These are phyloP conservation scores for Cepphus grylle DNA, from an alignment of 2,113 vertebrate genomes.

Conservation along the genomic window DNA sequence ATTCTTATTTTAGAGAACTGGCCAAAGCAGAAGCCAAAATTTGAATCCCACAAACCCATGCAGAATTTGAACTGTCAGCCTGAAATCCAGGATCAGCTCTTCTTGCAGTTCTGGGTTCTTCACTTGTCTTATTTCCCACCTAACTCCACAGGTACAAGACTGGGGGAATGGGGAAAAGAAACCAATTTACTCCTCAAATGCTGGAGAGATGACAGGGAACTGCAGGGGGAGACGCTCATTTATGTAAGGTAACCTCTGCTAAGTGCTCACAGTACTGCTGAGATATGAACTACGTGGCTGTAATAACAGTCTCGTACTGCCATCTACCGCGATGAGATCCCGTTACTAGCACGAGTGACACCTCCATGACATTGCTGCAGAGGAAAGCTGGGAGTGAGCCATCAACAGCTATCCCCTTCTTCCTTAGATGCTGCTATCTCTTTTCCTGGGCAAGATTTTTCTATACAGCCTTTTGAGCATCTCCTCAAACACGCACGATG, in stretches of 20 bases:
- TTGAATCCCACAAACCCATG: neutral
- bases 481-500: neutral
- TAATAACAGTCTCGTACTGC: constrained; percentile 26
- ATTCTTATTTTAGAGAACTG: neutral
- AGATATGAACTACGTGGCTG: neutral
- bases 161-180: neutral
- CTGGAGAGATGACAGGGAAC: neutral
- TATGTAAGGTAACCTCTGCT: neutral
- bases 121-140: neutral
- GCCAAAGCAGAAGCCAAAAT: neutral
- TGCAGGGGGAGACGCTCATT: neutral
- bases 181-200: neutral
- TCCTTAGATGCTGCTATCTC: neutral
- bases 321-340: constrained; percentile 33
- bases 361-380: neutral
- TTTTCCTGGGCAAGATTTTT: neutral
- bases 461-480: neutral
- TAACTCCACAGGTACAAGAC: neutral
- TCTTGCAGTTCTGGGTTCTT: neutral
- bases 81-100: neutral
- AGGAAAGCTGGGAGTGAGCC: neutral
- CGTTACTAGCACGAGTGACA: neutral
- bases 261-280: neutral
- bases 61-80: neutral
- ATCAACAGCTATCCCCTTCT: neutral